Evolutionary conservation across 2,113 vertebrate species (phyloP).

Genomic region (Todiramphus chloris): DNA sequence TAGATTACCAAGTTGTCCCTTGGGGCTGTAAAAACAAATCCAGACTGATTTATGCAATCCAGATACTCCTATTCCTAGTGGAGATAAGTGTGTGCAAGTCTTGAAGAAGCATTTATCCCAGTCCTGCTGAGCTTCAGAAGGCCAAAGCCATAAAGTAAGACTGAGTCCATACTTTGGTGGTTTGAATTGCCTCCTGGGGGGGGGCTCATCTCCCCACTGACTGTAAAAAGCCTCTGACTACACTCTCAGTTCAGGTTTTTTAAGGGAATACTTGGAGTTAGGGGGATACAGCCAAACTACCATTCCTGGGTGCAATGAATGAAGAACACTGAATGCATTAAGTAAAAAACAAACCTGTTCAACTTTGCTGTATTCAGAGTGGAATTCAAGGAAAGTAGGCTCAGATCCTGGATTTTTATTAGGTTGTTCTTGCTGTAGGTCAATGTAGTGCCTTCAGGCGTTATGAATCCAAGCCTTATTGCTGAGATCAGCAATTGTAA

Average conservation of each 20-base stretch:
- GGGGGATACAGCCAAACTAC: not conserved
- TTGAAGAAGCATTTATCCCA: not conserved
- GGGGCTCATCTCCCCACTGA: not conserved
- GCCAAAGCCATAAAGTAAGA: not conserved
- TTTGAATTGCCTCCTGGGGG: not conserved
- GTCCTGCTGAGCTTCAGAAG: not conserved
- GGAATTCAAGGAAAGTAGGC: not conserved
- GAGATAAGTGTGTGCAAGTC: not conserved
- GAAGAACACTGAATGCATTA: not conserved
- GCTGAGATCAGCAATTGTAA: slow-evolving; percentile 23
- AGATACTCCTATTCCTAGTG: not conserved
- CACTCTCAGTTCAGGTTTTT: not conserved
- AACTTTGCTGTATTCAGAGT: not conserved
- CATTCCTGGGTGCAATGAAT: not conserved
- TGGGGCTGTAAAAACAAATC: not conserved
- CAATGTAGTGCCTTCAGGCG: not conserved
- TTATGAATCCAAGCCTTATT: not conserved
- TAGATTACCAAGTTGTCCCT: not conserved
- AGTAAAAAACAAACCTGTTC: not conserved
- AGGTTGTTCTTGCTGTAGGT: not conserved
- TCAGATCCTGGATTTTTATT: not conserved
- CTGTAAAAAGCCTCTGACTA: not conserved
- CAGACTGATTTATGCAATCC: not conserved
- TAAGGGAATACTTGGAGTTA: not conserved
- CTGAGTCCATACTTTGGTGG: not conserved